phyloP scores from a whole-genome alignment of 2,888 invertebrate species.

The Hypomecis atomaria region DNA sequence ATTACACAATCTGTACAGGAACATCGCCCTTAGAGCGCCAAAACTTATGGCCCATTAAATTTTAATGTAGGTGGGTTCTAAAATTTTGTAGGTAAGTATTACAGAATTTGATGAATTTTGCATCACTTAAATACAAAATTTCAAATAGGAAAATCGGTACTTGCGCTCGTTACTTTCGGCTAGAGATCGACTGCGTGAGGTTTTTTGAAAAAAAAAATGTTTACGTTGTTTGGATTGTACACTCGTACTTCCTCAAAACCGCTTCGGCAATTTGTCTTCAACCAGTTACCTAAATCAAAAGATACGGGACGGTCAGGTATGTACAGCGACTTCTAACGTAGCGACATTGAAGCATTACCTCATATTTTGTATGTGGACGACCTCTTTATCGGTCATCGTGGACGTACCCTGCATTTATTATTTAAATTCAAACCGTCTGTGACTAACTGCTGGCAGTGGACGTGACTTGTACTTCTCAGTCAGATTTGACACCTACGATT shows the following conservation, averaged over 20 bases:
- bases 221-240: too few relatives aligned
- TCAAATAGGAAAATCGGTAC: too few relatives aligned
- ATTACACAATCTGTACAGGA: too few relatives aligned
- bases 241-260: neutral
- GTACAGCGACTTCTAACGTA: conserved; percentile 47
- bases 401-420: conserved; percentile 72
- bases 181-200: too few relatives aligned
- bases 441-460: conserved; percentile 60
- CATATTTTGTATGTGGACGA: conserved; percentile 67
- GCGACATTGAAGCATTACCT: conserved; percentile 71
- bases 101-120: too few relatives aligned
- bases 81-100: too few relatives aligned
- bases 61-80: too few relatives aligned
- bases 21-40: too few relatives aligned
- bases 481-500: conserved; percentile 48
- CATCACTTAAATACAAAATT: too few relatives aligned
- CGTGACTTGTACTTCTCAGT: conserved; percentile 50
- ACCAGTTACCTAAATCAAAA: conserved; percentile 15
- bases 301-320: conserved; percentile 13
- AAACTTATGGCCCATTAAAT: too few relatives aligned
- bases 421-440: conserved; percentile 70
- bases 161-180: too few relatives aligned
- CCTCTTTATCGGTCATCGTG: conserved; percentile 80
- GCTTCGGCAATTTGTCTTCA: neutral
- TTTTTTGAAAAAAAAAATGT: too few relatives aligned